phyloP scores from a whole-genome alignment of 2,113 vertebrate species.

The Mastomys natalensis region DNA sequence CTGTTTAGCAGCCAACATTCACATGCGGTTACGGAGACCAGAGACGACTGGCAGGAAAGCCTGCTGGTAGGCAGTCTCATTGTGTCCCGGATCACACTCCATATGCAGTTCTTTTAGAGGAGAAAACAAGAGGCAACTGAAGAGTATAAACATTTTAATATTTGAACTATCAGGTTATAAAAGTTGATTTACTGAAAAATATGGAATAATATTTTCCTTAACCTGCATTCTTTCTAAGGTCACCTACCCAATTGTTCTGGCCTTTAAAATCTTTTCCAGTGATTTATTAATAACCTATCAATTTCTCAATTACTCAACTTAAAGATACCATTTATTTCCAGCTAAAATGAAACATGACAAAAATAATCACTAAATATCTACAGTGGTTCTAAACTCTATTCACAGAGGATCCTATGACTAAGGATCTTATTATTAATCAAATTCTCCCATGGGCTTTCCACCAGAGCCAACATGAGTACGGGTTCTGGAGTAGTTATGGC shows the following conservation, averaged over 20 bases:
- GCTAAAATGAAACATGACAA: neutral
- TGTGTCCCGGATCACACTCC: neutral
- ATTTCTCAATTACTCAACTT: neutral
- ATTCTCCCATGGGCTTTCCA: neutral
- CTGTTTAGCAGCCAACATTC: neutral
- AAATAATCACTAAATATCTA: neutral
- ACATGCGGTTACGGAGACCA: neutral
- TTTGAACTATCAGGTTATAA: constrained; percentile 4
- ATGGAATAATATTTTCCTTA: neutral
- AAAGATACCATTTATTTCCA: neutral
- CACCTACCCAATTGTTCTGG: neutral
- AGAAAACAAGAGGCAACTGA: neutral
- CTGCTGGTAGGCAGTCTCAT: neutral
- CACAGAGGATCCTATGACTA: neutral
- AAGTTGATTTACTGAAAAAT: constrained; percentile 14
- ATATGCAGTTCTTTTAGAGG: neutral
- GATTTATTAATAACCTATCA: neutral
- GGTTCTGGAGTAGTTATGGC: neutral
- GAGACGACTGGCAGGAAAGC: neutral
- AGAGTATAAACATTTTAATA: neutral
- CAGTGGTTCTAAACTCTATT: neutral
- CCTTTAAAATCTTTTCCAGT: neutral
- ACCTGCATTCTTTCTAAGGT: neutral
- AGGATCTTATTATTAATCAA: neutral
- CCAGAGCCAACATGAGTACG: neutral